Evolutionary conservation across 2,888 invertebrate genomes (phyloP), one percentile per base, ranked within the genome.

Genomic region (Calameuta pallipes): DNA sequence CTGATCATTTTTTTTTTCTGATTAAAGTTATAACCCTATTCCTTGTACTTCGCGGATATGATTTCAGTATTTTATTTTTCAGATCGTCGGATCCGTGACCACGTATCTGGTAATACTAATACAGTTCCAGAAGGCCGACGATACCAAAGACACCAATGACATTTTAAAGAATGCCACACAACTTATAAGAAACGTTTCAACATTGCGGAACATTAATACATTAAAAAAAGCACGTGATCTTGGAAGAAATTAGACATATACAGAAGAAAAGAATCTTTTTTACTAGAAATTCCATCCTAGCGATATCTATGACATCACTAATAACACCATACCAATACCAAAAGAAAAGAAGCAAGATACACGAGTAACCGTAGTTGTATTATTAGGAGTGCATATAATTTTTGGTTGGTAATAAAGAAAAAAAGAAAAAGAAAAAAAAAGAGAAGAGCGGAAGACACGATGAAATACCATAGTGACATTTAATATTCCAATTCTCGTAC

Each of bases 51-150:
- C 11, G 30, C 31, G n/a, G 35, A 75, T 71, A 71, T 30, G 30
- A 36, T 34, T 77, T 31, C 84, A 23, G 75, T 76, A 69, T 81
- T 81, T 69, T 74, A 15, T 73, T 85, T 92, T 92, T 37, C 91
- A 94, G 94, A 92, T 94, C 31, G 92, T 93, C 3, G 94, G 94
- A 3, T 93, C 93, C 3, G 94, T 94, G 1, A 94, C 94, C 0
- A 94, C 94, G 0, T 94, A 94, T 85, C 86, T 94, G 76, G 94
- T 94, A 9, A 94, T 94, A 79, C 88, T 94, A 13, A 93, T 94
- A 87, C 94, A 94, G 86, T 94, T 94, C 80, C 94, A 94, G 88
- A 92, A 93, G 87, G 93, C 93, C 69, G 93, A 93, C 74, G 93
- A 89, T 11, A 87, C 89, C 0, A 86, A 88, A 70, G 87, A 84